A percentile compares a stretch with the other conserved stretches of the same genome.
Evolutionary conservation across 2,888 invertebrate species (phyloP).

Genomic region (Conus canariensis): DNA sequence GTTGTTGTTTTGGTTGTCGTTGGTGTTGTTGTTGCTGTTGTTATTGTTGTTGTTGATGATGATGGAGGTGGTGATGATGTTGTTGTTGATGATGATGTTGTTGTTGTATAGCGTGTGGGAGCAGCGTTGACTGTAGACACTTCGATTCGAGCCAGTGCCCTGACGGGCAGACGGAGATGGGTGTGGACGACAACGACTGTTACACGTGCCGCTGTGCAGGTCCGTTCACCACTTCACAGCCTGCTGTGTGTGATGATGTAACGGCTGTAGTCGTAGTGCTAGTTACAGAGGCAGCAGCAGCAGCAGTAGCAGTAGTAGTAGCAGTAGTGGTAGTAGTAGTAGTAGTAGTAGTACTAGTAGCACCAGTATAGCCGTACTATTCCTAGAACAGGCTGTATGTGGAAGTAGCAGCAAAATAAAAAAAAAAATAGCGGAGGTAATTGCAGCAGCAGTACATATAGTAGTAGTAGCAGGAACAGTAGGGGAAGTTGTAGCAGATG

Average conservation of each 20-base stretch:
- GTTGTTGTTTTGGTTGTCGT: no score
- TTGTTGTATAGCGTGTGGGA: conserved; percentile 8
- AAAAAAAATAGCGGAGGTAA: no score
- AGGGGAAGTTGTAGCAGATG: background rate
- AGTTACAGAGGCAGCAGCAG: background rate
- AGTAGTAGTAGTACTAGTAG: no score
- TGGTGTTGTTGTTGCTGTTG: no score
- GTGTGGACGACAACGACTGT: conserved; percentile 6
- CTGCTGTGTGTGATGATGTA: background rate
- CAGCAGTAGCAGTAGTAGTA: background rate
- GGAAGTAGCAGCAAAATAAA: no score
- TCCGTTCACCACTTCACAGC: background rate
- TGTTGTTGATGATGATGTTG: background rate
- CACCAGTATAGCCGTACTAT: no score
- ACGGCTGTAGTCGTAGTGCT: background rate
- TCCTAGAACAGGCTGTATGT: no score
- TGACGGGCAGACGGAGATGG: conserved; percentile 18
- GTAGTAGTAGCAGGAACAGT: background rate
- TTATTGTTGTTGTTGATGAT: background rate
- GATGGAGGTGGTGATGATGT: background rate
- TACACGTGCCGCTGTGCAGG: conserved; percentile 7
- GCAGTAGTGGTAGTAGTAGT: background rate
- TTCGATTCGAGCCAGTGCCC: conserved; percentile 13
- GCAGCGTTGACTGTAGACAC: background rate
- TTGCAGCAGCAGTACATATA: no score